These are phyloP conservation scores for Rhaphigaster nebulosa DNA, from an alignment of 2,888 invertebrate species.

Conservation along the genomic window DNA sequence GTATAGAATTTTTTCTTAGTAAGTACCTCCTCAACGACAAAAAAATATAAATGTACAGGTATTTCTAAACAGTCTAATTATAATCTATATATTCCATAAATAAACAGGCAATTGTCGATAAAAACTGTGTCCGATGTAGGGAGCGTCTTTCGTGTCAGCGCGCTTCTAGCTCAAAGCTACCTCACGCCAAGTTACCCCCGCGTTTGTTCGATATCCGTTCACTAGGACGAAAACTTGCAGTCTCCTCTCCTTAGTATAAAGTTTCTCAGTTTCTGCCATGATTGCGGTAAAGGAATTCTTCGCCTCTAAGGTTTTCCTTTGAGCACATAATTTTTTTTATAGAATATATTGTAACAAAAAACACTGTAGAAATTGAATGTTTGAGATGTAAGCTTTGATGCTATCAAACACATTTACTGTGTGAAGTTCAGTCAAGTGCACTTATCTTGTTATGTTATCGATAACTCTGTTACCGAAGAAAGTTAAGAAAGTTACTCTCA, in stretches of 20 bases:
- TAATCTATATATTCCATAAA: not conserved
- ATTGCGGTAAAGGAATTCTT: conserved; percentile 20
- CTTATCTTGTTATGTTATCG: not conserved
- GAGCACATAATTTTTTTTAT: not conserved
- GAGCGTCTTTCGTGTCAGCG: not conserved
- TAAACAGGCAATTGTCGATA: conserved; percentile 6
- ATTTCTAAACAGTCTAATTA: not conserved
- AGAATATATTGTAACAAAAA: not conserved
- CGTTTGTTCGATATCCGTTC: conserved; percentile 37
- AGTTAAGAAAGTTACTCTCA: not conserved
- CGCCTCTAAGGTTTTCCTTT: not conserved
- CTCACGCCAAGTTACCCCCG: conserved; percentile 28
- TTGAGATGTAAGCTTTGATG: not conserved
- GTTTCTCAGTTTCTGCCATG: not conserved
- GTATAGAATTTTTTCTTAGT: no score
- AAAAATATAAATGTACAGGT: not conserved
- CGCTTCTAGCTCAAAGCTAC: not conserved
- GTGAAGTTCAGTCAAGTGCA: not conserved
- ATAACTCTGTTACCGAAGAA: not conserved
- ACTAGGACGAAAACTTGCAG: conserved; percentile 46
- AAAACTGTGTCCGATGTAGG: not conserved
- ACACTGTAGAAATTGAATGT: not conserved
- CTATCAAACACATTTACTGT: not conserved
- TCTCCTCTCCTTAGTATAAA: not conserved
- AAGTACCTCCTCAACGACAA: no score